Conservation (phyloP, 2,888 invertebrate species). For the Athrips mouffetella region DNA sequence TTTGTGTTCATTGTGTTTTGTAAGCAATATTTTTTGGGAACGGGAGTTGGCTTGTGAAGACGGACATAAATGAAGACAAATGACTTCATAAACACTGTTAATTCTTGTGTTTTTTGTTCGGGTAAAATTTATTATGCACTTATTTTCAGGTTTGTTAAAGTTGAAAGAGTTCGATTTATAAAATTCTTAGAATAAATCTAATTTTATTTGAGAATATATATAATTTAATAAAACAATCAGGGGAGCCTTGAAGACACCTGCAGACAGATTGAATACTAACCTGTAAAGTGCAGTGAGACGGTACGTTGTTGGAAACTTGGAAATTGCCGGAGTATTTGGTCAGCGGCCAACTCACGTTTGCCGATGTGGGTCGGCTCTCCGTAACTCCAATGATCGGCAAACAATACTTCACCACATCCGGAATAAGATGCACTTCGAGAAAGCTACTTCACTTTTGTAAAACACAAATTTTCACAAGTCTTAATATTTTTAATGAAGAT, state of each 20-base stretch:
- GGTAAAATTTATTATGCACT: background rate
- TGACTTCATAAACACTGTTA: conserved; percentile 11
- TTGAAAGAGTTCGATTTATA: background rate
- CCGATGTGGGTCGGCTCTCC: conserved; percentile 42
- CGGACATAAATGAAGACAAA: conserved; percentile 13
- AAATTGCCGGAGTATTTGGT: conserved; percentile 51
- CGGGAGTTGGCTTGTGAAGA: background rate
- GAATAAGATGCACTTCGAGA: too few relatives aligned
- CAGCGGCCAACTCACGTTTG: conserved; percentile 59
- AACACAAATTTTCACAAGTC: too few relatives aligned
- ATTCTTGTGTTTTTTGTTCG: conserved; percentile 1
- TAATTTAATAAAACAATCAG: too few relatives aligned
- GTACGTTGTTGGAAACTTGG: conserved; percentile 34
- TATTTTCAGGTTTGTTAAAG: too few relatives aligned
- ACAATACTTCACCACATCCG: too few relatives aligned
- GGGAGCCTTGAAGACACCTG: background rate
- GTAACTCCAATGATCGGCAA: too few relatives aligned
- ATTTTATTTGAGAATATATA: too few relatives aligned
- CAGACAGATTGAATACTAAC: conserved; percentile 1
- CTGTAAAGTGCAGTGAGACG: conserved; percentile 10
- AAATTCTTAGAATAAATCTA: too few relatives aligned
- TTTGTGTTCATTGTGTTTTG: conserved; percentile 8
- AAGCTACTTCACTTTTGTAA: too few relatives aligned
- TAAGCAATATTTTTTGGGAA: conserved; percentile 11
- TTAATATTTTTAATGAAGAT: too few relatives aligned